phyloP scores from a whole-genome alignment of 2,888 invertebrate species.

The Dicyrtomina minuta region DNA sequence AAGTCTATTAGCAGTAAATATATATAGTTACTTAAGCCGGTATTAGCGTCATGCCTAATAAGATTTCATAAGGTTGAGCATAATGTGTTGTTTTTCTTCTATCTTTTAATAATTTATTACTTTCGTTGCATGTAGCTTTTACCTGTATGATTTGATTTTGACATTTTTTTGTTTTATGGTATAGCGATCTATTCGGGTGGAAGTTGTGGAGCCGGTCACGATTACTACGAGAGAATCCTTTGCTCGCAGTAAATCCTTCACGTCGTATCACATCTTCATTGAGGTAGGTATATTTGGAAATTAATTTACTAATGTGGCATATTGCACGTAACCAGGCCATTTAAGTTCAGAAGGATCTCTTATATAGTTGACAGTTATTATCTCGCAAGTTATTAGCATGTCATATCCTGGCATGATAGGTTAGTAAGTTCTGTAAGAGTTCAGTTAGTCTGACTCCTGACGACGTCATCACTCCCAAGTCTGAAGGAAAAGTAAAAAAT shows the following conservation, averaged over 20 bases:
- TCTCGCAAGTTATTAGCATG: too few species aligned
- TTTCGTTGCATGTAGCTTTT: neutral
- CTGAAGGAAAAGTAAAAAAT: too few species aligned
- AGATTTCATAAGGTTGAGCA: too few species aligned
- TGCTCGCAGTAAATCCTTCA: constrained; percentile 41
- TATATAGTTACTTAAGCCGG: neutral
- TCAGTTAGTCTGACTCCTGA: too few species aligned
- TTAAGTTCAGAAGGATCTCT: too few species aligned
- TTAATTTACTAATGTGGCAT: neutral
- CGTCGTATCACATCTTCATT: constrained; percentile 49
- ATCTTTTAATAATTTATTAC: neutral
- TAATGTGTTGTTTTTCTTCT: neutral
- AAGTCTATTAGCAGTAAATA: neutral
- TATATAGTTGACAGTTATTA: too few species aligned
- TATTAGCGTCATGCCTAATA: too few species aligned
- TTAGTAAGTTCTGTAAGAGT: too few species aligned
- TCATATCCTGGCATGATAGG: too few species aligned
- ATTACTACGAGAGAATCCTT: constrained; percentile 47
- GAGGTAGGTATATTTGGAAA: constrained; percentile 51
- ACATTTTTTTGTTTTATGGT: constrained; percentile 27
- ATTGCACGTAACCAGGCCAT: too few species aligned
- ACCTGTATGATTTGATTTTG: neutral
- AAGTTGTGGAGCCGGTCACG: constrained; percentile 52
- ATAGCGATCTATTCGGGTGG: constrained; percentile 47
- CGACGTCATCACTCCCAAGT: too few species aligned